These are phyloP conservation scores for Calameuta pallipes DNA, from an alignment of 2,888 invertebrate species.

Conservation along the genomic window DNA sequence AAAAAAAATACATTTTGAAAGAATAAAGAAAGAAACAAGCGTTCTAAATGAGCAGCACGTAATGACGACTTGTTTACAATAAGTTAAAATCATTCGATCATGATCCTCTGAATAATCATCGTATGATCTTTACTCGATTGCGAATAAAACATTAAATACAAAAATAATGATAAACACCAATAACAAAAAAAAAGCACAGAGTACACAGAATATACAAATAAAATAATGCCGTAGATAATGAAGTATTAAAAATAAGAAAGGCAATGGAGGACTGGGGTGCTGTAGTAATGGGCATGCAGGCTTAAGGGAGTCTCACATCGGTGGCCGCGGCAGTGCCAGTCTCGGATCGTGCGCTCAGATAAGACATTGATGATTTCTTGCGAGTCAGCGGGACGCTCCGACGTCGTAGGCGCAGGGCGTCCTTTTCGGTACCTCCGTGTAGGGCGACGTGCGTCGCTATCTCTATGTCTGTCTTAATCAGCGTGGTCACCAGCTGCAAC, in stretches of 20 bases:
- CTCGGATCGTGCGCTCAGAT: slow-evolving; percentile 64
- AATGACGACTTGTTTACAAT: slow-evolving; percentile 1
- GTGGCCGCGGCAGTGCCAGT: slow-evolving; percentile 61
- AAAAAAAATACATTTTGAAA: slow-evolving; percentile 2
- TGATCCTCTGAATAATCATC: neutral
- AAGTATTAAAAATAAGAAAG: neutral
- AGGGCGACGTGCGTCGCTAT: slow-evolving; percentile 69
- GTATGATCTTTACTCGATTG: neutral
- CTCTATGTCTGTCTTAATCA: slow-evolving; percentile 81
- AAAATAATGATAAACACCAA: neutral
- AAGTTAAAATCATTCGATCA: slow-evolving; percentile 6
- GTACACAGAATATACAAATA: neutral
- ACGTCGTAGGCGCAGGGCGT: slow-evolving; percentile 61
- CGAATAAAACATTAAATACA: neutral
- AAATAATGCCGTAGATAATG: neutral
- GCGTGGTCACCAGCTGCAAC: slow-evolving; percentile 79
- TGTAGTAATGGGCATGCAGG: slow-evolving; percentile 29
- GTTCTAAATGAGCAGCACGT: neutral
- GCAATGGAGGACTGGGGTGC: slow-evolving; percentile 7
- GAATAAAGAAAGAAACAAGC: neutral
- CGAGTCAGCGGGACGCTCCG: slow-evolving; percentile 62
- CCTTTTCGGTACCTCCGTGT: slow-evolving; percentile 62
- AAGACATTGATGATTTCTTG: slow-evolving; percentile 66
- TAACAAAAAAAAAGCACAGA: neutral
- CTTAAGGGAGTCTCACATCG: slow-evolving; percentile 60